Evolutionary conservation across 2,888 invertebrate genomes (phyloP).

Genomic region (Orchesellides sinensis): DNA sequence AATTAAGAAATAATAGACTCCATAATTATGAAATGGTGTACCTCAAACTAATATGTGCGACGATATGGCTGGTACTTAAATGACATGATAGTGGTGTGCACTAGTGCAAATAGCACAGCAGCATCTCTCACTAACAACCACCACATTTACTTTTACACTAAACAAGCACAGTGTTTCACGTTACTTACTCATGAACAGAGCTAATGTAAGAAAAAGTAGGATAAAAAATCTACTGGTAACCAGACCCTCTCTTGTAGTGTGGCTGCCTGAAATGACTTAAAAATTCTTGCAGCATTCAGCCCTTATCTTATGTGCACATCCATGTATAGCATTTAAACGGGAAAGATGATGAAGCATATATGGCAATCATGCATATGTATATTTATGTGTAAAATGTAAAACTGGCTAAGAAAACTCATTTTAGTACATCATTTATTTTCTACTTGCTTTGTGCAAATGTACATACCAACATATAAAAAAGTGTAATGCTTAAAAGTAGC

Average conservation of each 20-base stretch:
- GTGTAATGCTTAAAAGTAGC: slow-evolving; percentile 8
- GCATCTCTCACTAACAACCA: slow-evolving; percentile 12
- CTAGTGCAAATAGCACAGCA: background rate
- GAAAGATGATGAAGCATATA: slow-evolving; percentile 14
- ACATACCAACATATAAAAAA: slow-evolving; percentile 1
- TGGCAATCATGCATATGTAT: slow-evolving; percentile 2
- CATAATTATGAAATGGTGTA: slow-evolving; percentile 72
- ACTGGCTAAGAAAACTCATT: slow-evolving; percentile 34
- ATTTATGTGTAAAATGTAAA: no score
- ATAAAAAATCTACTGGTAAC: slow-evolving; percentile 5
- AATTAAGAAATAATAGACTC: slow-evolving; percentile 73
- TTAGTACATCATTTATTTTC: slow-evolving; percentile 24
- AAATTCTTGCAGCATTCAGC: slow-evolving; percentile 1
- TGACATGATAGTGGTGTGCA: no score
- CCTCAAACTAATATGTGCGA: slow-evolving; percentile 58
- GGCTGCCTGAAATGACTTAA: slow-evolving; percentile 31
- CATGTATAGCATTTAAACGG: background rate
- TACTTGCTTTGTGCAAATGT: background rate
- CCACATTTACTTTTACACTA: slow-evolving; percentile 30
- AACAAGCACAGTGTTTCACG: slow-evolving; percentile 21
- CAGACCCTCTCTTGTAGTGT: slow-evolving; percentile 29
- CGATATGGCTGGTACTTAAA: slow-evolving; percentile 32
- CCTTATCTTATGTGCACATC: background rate
- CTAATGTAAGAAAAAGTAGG: background rate
- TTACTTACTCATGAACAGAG: slow-evolving; percentile 13